phyloP scores from a whole-genome alignment of 2,797 vertebrate genomes.

The Amblyraja radiata region DNA sequence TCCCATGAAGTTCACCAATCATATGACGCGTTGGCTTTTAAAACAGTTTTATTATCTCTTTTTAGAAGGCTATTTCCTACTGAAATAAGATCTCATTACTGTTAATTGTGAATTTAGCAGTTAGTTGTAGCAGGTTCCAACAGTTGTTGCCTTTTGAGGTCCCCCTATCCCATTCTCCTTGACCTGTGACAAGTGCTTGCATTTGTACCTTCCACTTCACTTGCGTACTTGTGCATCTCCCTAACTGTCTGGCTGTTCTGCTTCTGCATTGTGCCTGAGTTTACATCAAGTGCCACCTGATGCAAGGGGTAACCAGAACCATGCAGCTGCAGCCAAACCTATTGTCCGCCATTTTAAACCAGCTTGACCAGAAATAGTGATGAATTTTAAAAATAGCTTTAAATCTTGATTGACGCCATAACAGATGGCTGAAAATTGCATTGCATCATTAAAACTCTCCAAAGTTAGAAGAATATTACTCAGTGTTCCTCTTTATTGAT shows the following conservation, averaged over 20 bases:
- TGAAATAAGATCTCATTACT: neutral
- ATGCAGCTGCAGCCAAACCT: neutral
- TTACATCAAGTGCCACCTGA: neutral
- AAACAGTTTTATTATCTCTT: neutral
- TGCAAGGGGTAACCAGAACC: neutral
- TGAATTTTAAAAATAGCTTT: neutral
- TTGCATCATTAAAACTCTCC: neutral
- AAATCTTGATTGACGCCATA: too few relatives aligned
- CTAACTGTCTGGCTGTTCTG: neutral
- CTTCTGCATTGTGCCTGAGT: too few relatives aligned
- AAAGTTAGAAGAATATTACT: neutral
- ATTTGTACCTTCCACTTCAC: neutral
- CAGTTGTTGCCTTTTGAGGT: neutral
- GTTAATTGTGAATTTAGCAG: neutral
- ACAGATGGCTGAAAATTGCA: neutral
- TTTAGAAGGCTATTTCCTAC: neutral
- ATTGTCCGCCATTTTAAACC: neutral
- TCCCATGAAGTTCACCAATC: too few relatives aligned
- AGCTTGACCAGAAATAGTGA: neutral
- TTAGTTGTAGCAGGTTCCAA: neutral
- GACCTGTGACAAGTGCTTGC: neutral
- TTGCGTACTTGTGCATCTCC: neutral
- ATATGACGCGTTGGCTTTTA: neutral
- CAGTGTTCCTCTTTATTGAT: conserved; percentile 31
- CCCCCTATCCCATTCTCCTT: too few relatives aligned